Base-by-base conservation (phyloP, 1,140 invertebrate genomes). In the Solenopsis invicta region DNA sequence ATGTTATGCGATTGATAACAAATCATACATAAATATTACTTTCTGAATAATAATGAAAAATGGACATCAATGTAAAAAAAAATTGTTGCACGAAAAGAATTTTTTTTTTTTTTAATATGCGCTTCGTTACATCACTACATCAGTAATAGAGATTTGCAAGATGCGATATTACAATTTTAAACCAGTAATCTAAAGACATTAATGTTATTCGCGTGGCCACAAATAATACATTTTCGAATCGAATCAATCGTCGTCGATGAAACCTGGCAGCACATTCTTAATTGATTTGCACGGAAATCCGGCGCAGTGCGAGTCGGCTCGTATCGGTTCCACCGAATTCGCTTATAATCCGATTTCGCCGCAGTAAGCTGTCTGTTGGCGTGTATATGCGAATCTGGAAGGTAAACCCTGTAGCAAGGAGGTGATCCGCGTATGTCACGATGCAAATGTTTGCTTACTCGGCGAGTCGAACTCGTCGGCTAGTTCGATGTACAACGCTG, bases 401-500 rank as follows among this genome's bases (percentile, higher is more conserved):
- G 91, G 92, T 92, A 94, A 94, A 94, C 89, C 91, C 88, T 16
- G 52, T 45, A 89, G 87, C 84, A 87, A 50, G 88, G 88, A 91
- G 90, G 89, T 90, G 92, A 93, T 93, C 92, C 72, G 85, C 88
- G 88, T 90, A 85, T 87, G 88, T 87, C 88, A 72, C 90, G 92
- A 91, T 84, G 92, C 91, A 93, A 94, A 94, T 94, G 92, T 94
- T 94, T 94, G 91, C 91, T 90, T 90, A 81, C 66, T 87, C 88
- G 61, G 85, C 78, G 67, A 89, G 88, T 90, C 77, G 89, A 90
- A 84, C 85, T 72, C 77, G 56, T 74, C 69, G 78, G 50, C 45
- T 75, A 75, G 80, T 24, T 84, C 54, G 29, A 82, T 41, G 41
- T 41, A 41, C 29, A 29, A 29, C 67, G 37, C 18, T 24, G 29